phyloP scores from a whole-genome alignment of 2,797 vertebrate species.

The Smutsia gigantea region DNA sequence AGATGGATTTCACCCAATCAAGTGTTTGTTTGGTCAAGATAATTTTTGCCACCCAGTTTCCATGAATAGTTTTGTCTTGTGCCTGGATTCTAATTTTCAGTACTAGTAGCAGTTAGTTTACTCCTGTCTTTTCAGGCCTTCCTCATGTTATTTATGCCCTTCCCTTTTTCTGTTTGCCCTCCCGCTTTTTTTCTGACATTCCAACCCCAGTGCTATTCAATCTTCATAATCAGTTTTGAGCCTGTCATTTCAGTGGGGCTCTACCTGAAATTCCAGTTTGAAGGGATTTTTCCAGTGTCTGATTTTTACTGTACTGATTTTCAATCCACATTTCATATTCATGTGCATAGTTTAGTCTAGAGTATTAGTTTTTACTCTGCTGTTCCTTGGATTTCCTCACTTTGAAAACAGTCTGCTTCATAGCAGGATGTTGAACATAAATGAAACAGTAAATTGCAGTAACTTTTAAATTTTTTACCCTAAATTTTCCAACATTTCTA shows the following conservation, averaged over 20 bases:
- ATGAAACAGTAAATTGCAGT: constrained; percentile 34
- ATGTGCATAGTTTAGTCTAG: neutral
- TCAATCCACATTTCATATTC: constrained; percentile 11
- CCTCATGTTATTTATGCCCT: neutral
- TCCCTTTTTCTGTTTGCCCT: neutral
- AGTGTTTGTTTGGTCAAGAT: neutral
- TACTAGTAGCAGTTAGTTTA: neutral
- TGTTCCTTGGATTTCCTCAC: neutral
- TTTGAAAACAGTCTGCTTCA: constrained; percentile 26
- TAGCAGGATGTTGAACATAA: constrained; percentile 34
- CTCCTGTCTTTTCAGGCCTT: neutral
- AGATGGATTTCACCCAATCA: neutral
- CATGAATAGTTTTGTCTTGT: constrained; percentile 38
- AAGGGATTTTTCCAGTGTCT: neutral
- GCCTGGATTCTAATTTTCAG: constrained; percentile 19
- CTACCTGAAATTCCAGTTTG: constrained; percentile 10
- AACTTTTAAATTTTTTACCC: constrained; percentile 1
- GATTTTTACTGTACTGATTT: constrained; percentile 33
- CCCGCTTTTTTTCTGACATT: neutral
- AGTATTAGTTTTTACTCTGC: neutral
- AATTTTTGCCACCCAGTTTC: constrained; percentile 28
- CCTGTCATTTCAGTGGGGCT: neutral
- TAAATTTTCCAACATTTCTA: constrained; percentile 27
- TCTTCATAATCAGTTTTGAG: constrained; percentile 47
- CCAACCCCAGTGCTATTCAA: neutral